Evolutionary conservation across 2,888 invertebrate species (phyloP).

Genomic region (Chalcis sispes): DNA sequence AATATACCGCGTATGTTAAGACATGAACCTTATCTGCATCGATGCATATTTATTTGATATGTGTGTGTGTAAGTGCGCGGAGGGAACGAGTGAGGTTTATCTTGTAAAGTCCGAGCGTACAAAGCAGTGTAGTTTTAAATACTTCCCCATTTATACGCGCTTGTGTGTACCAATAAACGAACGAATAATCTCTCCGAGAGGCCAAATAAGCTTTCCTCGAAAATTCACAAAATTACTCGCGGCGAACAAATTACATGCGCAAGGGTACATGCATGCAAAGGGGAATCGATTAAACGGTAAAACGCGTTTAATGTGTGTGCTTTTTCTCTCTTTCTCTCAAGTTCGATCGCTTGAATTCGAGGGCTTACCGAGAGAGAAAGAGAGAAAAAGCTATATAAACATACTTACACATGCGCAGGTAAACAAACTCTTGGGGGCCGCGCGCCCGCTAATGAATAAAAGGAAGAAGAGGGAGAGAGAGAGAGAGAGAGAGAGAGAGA

Average conservation of each 20-base stretch:
- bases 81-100: too few relatives aligned
- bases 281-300: conserved; percentile 54
- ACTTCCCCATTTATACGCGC: too few relatives aligned
- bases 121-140: too few relatives aligned
- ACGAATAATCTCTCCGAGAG: not conserved
- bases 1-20: too few relatives aligned
- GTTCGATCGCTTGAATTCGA: conserved; percentile 34
- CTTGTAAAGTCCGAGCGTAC: too few relatives aligned
- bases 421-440: conserved; percentile 29
- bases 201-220: not conserved
- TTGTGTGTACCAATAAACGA: not conserved
- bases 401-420: conserved; percentile 9
- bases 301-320: conserved; percentile 49
- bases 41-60: too few relatives aligned
- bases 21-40: too few relatives aligned
- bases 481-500: not conserved
- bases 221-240: not conserved
- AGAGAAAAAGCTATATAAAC: not conserved
- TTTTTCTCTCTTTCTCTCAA: conserved; percentile 8
- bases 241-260: conserved; percentile 43
- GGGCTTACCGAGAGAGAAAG: too few relatives aligned
- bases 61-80: too few relatives aligned
- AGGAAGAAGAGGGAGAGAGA: conserved; percentile 44
- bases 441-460: conserved; percentile 55
- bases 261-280: conserved; percentile 9